These are phyloP conservation scores for Griposia aprilina DNA, from an alignment of 2,888 invertebrate genomes.

Conservation along the genomic window DNA sequence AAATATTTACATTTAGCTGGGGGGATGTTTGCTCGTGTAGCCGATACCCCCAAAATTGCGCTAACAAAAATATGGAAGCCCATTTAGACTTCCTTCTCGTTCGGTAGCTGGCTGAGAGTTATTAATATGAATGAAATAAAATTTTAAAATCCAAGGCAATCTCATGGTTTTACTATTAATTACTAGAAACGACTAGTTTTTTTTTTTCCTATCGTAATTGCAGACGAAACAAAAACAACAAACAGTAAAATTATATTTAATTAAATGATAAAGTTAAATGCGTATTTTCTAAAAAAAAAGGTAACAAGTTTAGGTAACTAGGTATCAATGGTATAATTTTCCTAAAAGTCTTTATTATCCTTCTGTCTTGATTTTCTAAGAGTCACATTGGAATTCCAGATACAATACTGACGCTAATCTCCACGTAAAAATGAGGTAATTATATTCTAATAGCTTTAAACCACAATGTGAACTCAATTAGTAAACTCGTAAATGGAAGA, in stretches of 20 bases:
- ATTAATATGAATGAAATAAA: conserved; percentile 17
- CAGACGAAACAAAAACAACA: neutral
- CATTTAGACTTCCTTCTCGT: conserved; percentile 69
- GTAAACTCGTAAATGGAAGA: conserved; percentile 22
- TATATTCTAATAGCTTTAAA: neutral
- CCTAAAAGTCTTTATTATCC: neutral
- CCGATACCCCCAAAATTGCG: conserved; percentile 84
- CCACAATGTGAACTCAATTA: neutral
- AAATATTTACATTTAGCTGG: conserved; percentile 87
- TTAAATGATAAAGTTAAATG: neutral
- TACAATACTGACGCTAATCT: neutral
- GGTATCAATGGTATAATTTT: conserved; percentile 8
- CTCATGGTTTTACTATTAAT: conserved; percentile 21
- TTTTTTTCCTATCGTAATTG: neutral
- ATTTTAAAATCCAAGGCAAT: conserved; percentile 39
- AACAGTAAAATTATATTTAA: neutral
- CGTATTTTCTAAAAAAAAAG: conserved; percentile 8
- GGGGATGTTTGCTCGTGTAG: conserved; percentile 68
- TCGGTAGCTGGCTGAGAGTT: conserved; percentile 71
- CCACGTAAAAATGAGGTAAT: neutral
- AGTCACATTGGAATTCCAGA: neutral
- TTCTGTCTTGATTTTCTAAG: neutral
- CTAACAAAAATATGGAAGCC: conserved; percentile 87
- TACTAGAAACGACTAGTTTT: neutral
- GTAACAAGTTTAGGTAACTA: conserved; percentile 15